Evolutionary conservation across 2,113 vertebrate genomes (phyloP), one percentile per base, ranked within the genome.

Genomic region (Otis tarda): DNA sequence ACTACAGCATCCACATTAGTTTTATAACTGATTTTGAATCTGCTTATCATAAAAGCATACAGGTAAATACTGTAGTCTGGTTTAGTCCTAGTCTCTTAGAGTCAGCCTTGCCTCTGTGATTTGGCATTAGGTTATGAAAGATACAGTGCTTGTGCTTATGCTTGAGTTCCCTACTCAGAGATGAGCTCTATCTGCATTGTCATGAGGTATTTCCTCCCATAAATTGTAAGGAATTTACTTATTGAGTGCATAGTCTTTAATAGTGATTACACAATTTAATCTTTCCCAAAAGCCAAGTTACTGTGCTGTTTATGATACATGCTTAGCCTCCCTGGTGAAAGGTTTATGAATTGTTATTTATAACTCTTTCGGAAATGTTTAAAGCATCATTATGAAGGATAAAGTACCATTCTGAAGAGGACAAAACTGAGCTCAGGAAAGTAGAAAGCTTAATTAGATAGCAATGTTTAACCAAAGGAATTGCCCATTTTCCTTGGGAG

Each of bases 351-450:
- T 73, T 63, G 67, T 83, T 83, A 88, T 88, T 92, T 90, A 74
- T 50, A 78, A 70, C 64, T 83, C 83, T 85, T 78, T 87, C 67
- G 71, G 88, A 93, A 94, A 79, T 60, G 83, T 86, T 80, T 92
- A 92, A 28, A 73, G 59, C 68, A 81, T 68, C 59, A 35, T 81
- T 92, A 53, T 30, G 37, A 92, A 96, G 64, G 71, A 93, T 86
- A 33, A 87, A 93, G 20, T 74, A 25, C 23, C 41, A 67, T 75
- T 86, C 63, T 59, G 47, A 80, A 93, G 59, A 74, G 30, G 47
- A 92, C 80, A 94, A 86, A 77, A 90, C 25, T 17, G 45, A 86
- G 55, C 50, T 81, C 12, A 41, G 12, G 13, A 27, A 88, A 93
- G 31, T 2, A 83, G 60, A n/a, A 89, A 89, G 81, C 61, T 43